phyloP scores from a whole-genome alignment of 2,113 vertebrate species.

The Elaphurus davidianus region DNA sequence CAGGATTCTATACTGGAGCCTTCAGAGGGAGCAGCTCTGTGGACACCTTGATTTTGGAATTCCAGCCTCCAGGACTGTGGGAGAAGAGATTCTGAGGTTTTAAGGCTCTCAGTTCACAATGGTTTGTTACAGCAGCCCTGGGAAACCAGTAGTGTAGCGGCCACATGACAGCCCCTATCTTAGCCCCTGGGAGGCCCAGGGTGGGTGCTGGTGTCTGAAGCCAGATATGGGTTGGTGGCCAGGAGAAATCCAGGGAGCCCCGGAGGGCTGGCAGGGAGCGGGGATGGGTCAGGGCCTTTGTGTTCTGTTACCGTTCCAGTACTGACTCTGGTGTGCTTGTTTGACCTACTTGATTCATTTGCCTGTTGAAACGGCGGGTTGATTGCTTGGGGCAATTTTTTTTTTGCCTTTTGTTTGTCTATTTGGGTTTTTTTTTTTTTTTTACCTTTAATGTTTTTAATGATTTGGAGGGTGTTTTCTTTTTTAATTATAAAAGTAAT shows the following conservation, averaged over 20 bases:
- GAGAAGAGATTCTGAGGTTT: background rate
- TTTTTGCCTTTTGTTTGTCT: background rate
- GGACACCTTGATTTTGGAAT: background rate
- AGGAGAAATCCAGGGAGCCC: background rate
- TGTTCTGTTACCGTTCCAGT: background rate
- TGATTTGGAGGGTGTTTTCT: background rate
- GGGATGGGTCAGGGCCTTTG: accelerated
- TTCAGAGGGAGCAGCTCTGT: background rate
- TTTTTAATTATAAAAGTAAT: background rate
- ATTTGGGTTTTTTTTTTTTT: background rate
- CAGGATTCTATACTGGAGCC: background rate
- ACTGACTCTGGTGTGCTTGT: background rate
- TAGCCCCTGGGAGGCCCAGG: accelerated
- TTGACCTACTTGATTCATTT: background rate
- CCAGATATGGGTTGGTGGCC: background rate
- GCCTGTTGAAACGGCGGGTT: background rate
- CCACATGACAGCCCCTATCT: accelerated
- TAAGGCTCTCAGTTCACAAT: accelerated
- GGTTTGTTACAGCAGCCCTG: background rate
- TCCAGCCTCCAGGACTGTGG: background rate
- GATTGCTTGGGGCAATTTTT: background rate
- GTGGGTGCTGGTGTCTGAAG: accelerated
- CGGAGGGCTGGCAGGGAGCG: background rate
- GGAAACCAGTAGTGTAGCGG: accelerated
- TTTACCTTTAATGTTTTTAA: background rate